These are phyloP conservation scores for Holocentrus rufus DNA, from an alignment of 2,797 vertebrate genomes.

Conservation along the genomic window DNA sequence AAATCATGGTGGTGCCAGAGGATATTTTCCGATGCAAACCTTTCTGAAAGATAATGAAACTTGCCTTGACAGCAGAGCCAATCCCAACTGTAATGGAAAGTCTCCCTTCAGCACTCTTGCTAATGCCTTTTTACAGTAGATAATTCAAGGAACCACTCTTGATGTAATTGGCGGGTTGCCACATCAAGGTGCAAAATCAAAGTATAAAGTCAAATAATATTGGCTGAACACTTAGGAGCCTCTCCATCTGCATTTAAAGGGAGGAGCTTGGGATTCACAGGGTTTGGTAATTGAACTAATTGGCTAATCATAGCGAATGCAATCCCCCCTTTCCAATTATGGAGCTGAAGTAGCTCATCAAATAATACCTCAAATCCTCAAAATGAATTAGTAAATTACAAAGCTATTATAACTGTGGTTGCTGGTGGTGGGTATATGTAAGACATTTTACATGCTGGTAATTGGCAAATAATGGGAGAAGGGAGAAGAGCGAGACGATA, in stretches of 20 bases:
- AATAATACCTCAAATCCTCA: conserved; percentile 56
- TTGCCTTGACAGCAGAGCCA: conserved; percentile 45
- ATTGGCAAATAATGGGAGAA: conserved; percentile 70
- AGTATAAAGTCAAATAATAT: conserved; percentile 14
- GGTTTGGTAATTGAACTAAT: conserved; percentile 47
- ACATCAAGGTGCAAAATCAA: conserved; percentile 30
- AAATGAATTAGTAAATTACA: conserved; percentile 59
- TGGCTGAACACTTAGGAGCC: neutral
- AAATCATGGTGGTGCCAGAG: conserved; percentile 31
- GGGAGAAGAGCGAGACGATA: conserved; percentile 56
- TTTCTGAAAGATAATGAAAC: conserved; percentile 57
- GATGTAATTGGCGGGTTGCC: conserved; percentile 16
- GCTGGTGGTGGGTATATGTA: conserved; percentile 26
- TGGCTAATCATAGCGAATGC: conserved; percentile 33
- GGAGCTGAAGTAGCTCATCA: conserved; percentile 57
- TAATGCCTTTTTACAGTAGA: conserved; percentile 48
- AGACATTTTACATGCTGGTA: conserved; percentile 64
- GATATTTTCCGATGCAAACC: conserved; percentile 48
- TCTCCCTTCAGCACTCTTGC: conserved; percentile 44
- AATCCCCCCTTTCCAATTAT: conserved; percentile 39
- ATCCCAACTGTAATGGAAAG: conserved; percentile 47
- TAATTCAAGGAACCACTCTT: conserved; percentile 35
- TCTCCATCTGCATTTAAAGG: conserved; percentile 12
- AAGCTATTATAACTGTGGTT: conserved; percentile 46
- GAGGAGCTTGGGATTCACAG: conserved; percentile 24